Conservation (phyloP, 2,797 vertebrate genomes). For the Allobates femoralis region DNA sequence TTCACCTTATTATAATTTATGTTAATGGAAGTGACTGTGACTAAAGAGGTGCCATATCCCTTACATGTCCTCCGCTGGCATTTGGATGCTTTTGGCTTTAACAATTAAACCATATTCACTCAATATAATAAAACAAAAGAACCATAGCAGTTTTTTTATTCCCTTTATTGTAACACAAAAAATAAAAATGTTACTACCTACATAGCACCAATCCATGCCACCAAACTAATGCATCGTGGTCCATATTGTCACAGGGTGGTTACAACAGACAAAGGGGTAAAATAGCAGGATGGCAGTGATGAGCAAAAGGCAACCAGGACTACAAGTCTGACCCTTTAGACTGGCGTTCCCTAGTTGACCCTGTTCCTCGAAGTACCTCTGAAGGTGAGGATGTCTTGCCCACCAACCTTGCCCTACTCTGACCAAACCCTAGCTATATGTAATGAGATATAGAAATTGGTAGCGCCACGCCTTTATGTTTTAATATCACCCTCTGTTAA, state of each 20-base stretch:
- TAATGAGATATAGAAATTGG: too few species aligned
- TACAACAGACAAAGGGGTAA: too few species aligned
- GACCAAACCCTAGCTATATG: too few species aligned
- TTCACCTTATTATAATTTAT: conserved; percentile 16
- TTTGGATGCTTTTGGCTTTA: background rate
- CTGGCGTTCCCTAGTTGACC: too few species aligned
- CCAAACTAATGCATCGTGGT: background rate
- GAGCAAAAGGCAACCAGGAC: too few species aligned
- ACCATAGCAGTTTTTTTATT: background rate
- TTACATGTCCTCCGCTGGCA: background rate
- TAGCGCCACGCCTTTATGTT: too few species aligned
- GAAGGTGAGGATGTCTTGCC: too few species aligned
- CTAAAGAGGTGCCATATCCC: background rate
- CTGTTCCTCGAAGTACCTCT: too few species aligned
- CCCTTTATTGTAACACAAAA: background rate
- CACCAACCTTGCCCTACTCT: too few species aligned
- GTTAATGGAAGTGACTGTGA: conserved; percentile 3
- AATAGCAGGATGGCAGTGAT: too few species aligned
- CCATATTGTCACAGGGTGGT: background rate
- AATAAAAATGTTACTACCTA: background rate
- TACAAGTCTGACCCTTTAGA: too few species aligned
- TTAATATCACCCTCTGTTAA: too few species aligned
- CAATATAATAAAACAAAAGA: background rate
- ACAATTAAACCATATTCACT: background rate
- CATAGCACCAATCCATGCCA: background rate